Base-by-base conservation (phyloP, 2,113 vertebrate genomes). In the Uria lomvia region DNA sequence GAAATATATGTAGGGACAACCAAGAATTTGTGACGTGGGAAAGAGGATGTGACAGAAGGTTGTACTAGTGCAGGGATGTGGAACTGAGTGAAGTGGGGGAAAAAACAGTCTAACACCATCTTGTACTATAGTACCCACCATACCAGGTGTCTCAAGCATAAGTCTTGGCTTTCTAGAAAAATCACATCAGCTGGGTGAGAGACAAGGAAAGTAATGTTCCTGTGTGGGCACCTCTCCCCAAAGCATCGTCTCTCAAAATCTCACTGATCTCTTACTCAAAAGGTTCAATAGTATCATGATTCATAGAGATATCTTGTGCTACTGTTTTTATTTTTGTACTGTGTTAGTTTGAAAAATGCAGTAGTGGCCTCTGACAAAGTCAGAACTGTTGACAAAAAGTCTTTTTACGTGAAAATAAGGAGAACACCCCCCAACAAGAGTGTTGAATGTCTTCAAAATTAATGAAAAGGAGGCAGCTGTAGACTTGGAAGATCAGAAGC, bases 21-120 rank as follows among this genome's bases (percentile, higher is more conserved):
- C 0, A 4, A 50, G 43, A 36, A 45, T 23, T 7, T 59, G 43
- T 76, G 58, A 50, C 67, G 52, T 65, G 21, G 29, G 27, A 73
- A 65, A 68, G 27, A 11, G 47, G 29, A 32, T 0, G 0, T 1
- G 3, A 40, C 12, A 68, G 52, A 23, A 67, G 24, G 43, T 36
- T 68, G 21, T 6, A 62, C 36, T 36, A 38, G 34, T 34, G 40
- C 34, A 23, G 22, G 15, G 30, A 78, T 38, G 43, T 36, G 60
- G 40, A 81, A 65, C 11, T 27, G 42, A 82, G 23, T 13, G 6
- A n/a, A 42, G n/a, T 7, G 15, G 3, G 40, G 40, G 23, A 4
- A 58, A 67, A 67, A 72, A 24, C 32, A 59, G n/a, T 10, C 30
- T 74, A 73, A 42, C 5, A 15, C 3, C 32, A 63, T 21, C 29